phyloP scores from a whole-genome alignment of 2,113 vertebrate genomes.

The Phylloscopus whistleri region DNA sequence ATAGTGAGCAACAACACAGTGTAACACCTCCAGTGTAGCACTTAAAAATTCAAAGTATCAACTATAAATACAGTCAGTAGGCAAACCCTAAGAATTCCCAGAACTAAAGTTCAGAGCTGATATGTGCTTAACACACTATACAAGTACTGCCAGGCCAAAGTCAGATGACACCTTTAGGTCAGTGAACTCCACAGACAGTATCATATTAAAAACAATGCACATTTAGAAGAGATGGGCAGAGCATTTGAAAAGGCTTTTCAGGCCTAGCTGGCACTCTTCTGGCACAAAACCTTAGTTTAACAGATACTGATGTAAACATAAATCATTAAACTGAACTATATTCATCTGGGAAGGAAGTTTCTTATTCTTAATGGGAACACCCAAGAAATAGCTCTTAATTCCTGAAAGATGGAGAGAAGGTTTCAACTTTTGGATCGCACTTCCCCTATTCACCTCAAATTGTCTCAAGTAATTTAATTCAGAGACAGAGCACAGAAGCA shows the following conservation, averaged over 20 bases:
- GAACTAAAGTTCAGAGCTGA: neutral
- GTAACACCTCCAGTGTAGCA: neutral
- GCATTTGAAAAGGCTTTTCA: neutral
- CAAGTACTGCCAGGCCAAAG: neutral
- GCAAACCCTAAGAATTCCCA: neutral
- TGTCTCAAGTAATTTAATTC: slow-evolving; percentile 12
- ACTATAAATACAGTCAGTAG: neutral
- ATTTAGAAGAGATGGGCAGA: neutral
- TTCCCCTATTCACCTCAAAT: neutral
- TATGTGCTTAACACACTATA: neutral
- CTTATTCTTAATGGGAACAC: neutral
- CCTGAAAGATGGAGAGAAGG: neutral
- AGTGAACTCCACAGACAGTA: neutral
- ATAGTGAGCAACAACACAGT: neutral
- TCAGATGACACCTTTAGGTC: neutral
- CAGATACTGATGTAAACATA: neutral
- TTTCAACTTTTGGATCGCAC: neutral
- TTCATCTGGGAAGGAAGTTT: neutral
- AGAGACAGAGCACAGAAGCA: neutral
- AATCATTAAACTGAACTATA: neutral
- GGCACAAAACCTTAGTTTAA: neutral
- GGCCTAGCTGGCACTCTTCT: neutral
- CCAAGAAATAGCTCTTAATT: neutral
- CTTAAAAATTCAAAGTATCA: neutral
- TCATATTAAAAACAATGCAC: neutral